Base-by-base conservation (phyloP, 2,797 vertebrate genomes). In the Orestias chungarensis region DNA sequence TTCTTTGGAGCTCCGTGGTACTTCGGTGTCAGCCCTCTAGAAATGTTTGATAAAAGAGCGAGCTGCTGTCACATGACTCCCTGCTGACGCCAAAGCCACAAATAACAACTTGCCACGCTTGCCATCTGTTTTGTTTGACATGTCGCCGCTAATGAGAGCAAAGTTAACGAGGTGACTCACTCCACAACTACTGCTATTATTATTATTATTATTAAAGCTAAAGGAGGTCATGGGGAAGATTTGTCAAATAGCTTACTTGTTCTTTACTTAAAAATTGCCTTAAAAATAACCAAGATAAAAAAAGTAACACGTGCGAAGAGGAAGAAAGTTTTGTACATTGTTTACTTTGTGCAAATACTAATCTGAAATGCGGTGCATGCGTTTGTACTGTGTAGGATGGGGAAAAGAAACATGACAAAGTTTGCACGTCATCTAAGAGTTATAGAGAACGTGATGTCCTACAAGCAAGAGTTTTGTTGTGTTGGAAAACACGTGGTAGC, bases 1-100 rank as follows among this genome's bases (percentile, higher is more conserved):
- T 83, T 79, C 85, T 91, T 90, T 89, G 82, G 82, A 80, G 85
- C 70, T 69, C 70, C 44, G 27, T 66, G 85, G 77, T 82, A 81
- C 86, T 91, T 88, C 49, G 85, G 78, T 88, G 87, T 88, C 89
- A 91, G 87, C 88, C 89, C 87, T 89, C 85, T 83, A 90, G 89
- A 88, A 88, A 90, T 88, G 1, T 82, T 66, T 64, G 67, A 84
- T 86, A 88, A 82, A 88, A 59, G 86, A 82, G 67, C 72, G 49
- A 47, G 50, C 69, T 81, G 61, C 74, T 55, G 75, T 81, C 78
- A 87, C 85, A 76, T 87, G 85, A 87, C 75, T 82, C 81, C 72
- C 31, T 66, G 67, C 81, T 86, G 85, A 90, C 67, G 73, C 85
- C 75, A 86, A n/a, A 79, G 68, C 68, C 57, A 70, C 40, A 75